Evolutionary conservation across 1,140 invertebrate genomes (phyloP), one percentile per base, ranked within the genome.

Genomic region (Teleogryllus occipitalis): DNA sequence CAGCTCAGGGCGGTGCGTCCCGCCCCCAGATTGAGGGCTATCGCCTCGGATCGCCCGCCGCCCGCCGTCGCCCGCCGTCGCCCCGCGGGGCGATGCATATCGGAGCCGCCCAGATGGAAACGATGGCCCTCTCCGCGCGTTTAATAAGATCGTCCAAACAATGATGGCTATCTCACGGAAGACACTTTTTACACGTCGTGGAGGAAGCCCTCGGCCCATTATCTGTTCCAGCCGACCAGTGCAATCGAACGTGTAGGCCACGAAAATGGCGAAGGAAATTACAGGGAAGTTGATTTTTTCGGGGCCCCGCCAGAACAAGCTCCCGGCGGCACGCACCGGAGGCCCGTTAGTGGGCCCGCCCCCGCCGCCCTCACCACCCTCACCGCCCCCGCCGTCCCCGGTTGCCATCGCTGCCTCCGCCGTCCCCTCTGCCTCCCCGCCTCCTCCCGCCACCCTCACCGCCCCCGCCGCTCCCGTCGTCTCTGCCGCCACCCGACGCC

Each of bases 221-320:
- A 65, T 65, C 54, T 65, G 54, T 65, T 65, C 7, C 54, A 65
- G 54, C 54, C 54, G 54, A 65, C 54, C 49, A 65, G 54, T 65
- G 54, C 54, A 65, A 3, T 2, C 54, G 54, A 65, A 65, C 54
- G 54, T 65, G 49, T 65, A 65, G 54, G 54, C 49, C 49, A 65
- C 54, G 7, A 65, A 65, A 65, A 3, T 65, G 54, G 54, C 54
- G 54, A 65, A 54, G 54, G 54, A 65, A 65, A 65, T 65, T 65
- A 65, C 54, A 65, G 54, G 54, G 54, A 65, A 65, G 54, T 65
- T 65, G 54, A 65, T 65, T 65, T 65, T 65, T 65, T 65, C 54
- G 54, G 54, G 27, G 10, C 1, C 0, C 54, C 54, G 18, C 54
- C 54, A 65, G 10, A 65, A 65, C 49, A 65, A 65, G 54, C 54